Evolutionary conservation across 2,113 vertebrate genomes (phyloP).

Genomic region (Psephotus haematonotus): DNA sequence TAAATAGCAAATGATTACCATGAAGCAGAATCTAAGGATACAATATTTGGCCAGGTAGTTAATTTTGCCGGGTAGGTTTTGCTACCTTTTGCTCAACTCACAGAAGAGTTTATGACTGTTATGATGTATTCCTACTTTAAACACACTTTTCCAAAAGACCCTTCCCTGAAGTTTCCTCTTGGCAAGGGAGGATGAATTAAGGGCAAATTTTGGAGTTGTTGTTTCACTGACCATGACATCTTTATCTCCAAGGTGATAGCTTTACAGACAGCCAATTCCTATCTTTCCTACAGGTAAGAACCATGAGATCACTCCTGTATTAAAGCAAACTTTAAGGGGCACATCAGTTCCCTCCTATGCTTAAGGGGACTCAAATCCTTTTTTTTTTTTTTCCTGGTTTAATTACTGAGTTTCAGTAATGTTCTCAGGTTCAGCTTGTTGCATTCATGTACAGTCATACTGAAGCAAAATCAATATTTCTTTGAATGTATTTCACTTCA

Average conservation of each 20-base stretch:
- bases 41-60: neutral
- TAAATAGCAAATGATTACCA: neutral
- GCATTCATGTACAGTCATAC: neutral
- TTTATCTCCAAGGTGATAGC: neutral
- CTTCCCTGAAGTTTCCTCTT: neutral
- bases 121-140: neutral
- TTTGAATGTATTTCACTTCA: constrained; percentile 7
- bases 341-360: neutral
- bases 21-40: neutral
- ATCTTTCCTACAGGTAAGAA: neutral
- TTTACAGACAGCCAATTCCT: neutral
- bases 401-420: neutral
- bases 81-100: neutral
- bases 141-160: neutral
- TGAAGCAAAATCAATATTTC: constrained; percentile 5
- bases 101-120: neutral
- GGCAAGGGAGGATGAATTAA: neutral
- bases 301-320: neutral
- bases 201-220: neutral
- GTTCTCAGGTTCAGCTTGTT: neutral
- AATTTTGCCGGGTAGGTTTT: neutral
- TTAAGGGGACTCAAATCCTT: neutral
- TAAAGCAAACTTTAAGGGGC: neutral
- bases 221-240: neutral
- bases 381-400: neutral